Conservation (phyloP, 2,797 vertebrate genomes). For the Smutsia temminckii region DNA sequence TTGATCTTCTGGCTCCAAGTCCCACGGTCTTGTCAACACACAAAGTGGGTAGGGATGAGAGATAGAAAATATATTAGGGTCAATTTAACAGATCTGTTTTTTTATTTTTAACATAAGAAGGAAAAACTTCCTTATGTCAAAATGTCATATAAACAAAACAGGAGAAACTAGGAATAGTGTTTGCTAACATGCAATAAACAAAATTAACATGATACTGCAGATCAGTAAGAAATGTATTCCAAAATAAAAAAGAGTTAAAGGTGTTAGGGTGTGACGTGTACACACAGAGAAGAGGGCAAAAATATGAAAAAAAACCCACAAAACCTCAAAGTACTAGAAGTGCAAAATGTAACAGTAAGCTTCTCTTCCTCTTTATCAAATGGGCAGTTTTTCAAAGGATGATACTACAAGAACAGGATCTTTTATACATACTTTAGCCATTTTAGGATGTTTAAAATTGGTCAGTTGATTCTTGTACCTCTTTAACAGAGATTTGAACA, state of each 20-base stretch:
- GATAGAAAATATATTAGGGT: not conserved
- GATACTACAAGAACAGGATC: not conserved
- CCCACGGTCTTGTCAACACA: not conserved
- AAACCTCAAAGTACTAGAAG: not conserved
- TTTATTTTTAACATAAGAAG: not conserved
- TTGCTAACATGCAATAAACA: not conserved
- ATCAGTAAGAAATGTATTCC: constrained; percentile 47
- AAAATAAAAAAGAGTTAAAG: constrained; percentile 44
- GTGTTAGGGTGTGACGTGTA: not conserved
- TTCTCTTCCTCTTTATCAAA: constrained; percentile 18
- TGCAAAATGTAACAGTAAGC: not conserved
- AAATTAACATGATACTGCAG: not conserved
- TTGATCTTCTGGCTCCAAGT: not conserved
- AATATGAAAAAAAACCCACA: not conserved
- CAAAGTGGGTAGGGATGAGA: not conserved
- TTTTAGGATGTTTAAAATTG: constrained; percentile 58
- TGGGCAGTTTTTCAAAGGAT: constrained; percentile 5
- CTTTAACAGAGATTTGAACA: constrained; percentile 66
- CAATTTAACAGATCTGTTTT: not conserved
- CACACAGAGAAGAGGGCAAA: constrained; percentile 35
- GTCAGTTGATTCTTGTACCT: constrained; percentile 30
- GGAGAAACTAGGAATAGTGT: constrained; percentile 1
- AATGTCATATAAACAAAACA: constrained; percentile 33
- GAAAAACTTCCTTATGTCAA: constrained; percentile 29
- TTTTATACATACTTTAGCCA: not conserved